Percentiles rank a stretch among this genome's conserved stretches.
phyloP scores from a whole-genome alignment of 2,797 vertebrate genomes.

The Manis pentadactyla region DNA sequence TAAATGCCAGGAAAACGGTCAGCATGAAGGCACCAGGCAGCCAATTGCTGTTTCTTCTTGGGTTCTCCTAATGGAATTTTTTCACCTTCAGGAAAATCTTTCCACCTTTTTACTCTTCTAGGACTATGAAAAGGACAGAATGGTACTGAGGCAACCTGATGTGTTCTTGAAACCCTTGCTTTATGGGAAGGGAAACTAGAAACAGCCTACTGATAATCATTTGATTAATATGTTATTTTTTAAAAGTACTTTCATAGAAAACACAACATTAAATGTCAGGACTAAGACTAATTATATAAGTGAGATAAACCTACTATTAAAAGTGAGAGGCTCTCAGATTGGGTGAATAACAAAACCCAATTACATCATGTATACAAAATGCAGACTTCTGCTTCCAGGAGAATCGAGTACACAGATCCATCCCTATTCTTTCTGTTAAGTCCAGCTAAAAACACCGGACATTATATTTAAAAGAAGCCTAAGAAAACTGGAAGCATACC shows the following conservation, averaged over 20 bases:
- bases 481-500: background rate
- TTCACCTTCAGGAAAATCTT: background rate
- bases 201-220: background rate
- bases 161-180: background rate
- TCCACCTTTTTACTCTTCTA: background rate
- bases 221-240: background rate
- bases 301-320: background rate
- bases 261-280: background rate
- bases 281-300: background rate
- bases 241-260: slow-evolving; percentile 4
- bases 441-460: background rate
- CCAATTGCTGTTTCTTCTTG: background rate
- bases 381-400: background rate
- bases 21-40: background rate
- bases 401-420: background rate
- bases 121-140: background rate
- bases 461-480: background rate
- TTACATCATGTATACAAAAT: background rate
- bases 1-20: background rate
- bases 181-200: background rate
- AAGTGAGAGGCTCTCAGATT: background rate
- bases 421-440: background rate
- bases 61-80: background rate
- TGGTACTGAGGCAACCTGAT: background rate
- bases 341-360: background rate